phyloP scores from a whole-genome alignment of 2,113 vertebrate genomes.

The Pseudopodoces humilis region DNA sequence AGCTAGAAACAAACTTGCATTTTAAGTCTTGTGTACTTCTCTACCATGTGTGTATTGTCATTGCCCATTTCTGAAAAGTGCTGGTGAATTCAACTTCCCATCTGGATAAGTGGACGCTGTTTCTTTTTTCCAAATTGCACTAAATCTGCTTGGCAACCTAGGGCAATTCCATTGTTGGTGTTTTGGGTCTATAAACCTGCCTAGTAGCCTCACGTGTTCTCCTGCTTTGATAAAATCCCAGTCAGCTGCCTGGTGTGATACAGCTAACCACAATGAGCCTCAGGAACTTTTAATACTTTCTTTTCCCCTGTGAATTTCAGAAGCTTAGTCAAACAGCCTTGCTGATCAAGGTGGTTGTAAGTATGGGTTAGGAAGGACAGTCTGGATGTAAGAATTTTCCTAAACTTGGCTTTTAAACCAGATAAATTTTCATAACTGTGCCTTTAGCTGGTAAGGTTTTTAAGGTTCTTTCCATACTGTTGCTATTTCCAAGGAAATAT shows the following conservation, averaged over 20 bases:
- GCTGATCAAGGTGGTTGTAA: background rate
- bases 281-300: background rate
- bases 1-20: background rate
- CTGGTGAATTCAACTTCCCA: background rate
- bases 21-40: background rate
- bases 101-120: background rate
- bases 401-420: background rate
- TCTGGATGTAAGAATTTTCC: background rate
- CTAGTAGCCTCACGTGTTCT: background rate
- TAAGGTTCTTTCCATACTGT: background rate
- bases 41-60: accelerated
- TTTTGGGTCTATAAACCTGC: background rate
- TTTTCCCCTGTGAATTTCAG: background rate
- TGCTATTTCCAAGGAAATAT: background rate
- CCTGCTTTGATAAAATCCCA: background rate
- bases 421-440: background rate
- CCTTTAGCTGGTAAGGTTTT: background rate
- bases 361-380: background rate
- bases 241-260: background rate
- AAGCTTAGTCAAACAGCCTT: background rate
- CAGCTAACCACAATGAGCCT: background rate
- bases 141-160: background rate
- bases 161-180: background rate
- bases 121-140: background rate
- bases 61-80: background rate